A percentile compares a stretch with the other conserved stretches of the same genome.
These are phyloP conservation scores for Xenopus borealis DNA, from an alignment of 2,113 vertebrate genomes.

Conservation along the genomic window DNA sequence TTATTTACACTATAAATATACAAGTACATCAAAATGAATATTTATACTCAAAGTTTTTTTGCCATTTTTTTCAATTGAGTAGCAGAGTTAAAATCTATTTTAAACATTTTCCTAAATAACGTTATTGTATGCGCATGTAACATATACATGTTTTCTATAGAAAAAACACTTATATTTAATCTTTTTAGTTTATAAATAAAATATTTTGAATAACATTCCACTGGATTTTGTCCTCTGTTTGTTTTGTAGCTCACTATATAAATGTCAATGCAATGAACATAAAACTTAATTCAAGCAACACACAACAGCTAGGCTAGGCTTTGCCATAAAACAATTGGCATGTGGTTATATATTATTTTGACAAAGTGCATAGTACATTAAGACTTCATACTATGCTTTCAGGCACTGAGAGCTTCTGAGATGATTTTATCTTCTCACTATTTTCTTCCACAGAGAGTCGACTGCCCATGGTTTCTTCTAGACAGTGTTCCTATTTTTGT, in stretches of 20 bases:
- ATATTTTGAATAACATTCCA: not conserved
- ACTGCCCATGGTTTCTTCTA: not conserved
- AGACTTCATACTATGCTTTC: conserved; percentile 8
- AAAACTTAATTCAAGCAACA: conserved; percentile 21
- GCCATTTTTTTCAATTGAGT: no score
- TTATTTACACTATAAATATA: no score
- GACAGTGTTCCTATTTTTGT: not conserved
- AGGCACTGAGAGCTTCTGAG: conserved; percentile 1
- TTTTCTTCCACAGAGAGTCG: not conserved
- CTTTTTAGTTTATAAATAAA: not conserved
- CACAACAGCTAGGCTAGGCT: conserved; percentile 19
- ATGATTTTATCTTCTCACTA: conserved; percentile 6
- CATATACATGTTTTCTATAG: no score
- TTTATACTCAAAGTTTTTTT: no score
- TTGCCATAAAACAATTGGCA: conserved; percentile 29
- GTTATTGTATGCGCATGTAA: no score
- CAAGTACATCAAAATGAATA: no score
- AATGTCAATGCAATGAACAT: conserved; percentile 18
- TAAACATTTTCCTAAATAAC: no score
- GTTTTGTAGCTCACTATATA: conserved; percentile 18
- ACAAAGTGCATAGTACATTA: conserved; percentile 10
- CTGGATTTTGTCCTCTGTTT: not conserved
- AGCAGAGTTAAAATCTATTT: no score
- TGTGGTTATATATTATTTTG: conserved; percentile 31
- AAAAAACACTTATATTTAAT: no score